These are phyloP conservation scores for Heteropelma amictum DNA, from an alignment of 2,888 invertebrate genomes.

Conservation along the genomic window DNA sequence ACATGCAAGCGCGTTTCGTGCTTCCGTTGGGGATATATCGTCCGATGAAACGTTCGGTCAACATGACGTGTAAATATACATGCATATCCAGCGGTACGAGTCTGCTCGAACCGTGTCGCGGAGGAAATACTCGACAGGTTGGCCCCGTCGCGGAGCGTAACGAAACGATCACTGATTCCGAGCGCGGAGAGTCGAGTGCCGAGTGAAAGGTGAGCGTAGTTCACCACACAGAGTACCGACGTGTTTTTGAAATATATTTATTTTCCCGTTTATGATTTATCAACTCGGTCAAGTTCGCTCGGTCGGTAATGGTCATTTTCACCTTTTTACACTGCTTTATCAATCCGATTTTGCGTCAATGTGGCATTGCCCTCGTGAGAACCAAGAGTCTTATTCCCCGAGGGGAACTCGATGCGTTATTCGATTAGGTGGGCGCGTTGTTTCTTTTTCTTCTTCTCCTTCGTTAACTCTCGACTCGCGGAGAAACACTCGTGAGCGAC, in stretches of 20 bases:
- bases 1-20: too few species aligned
- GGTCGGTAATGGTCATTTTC: background rate
- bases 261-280: slow-evolving; percentile 2
- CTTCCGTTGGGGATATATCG: too few species aligned
- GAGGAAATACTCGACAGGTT: background rate
- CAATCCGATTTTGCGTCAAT: background rate
- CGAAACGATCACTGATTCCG: background rate
- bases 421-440: too few species aligned
- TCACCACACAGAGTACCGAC: background rate
- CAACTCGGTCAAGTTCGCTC: background rate
- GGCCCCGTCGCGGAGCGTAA: background rate
- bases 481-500: too few species aligned
- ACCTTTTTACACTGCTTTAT: background rate
- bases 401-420: background rate
- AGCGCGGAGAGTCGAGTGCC: slow-evolving; percentile 14
- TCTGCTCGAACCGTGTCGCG: too few species aligned
- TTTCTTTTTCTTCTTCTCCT: background rate
- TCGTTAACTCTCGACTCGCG: too few species aligned
- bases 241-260: slow-evolving; percentile 23
- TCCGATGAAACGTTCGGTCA: too few species aligned
- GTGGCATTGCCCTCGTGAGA: slow-evolving; percentile 52
- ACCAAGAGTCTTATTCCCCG: background rate
- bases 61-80: too few species aligned
- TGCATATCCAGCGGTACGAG: too few species aligned
- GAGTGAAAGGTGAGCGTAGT: slow-evolving; percentile 24